Evolutionary conservation across 2,797 vertebrate species (phyloP), one percentile per base, ranked within the genome.

Genomic region (Triplophysa bombifrons): DNA sequence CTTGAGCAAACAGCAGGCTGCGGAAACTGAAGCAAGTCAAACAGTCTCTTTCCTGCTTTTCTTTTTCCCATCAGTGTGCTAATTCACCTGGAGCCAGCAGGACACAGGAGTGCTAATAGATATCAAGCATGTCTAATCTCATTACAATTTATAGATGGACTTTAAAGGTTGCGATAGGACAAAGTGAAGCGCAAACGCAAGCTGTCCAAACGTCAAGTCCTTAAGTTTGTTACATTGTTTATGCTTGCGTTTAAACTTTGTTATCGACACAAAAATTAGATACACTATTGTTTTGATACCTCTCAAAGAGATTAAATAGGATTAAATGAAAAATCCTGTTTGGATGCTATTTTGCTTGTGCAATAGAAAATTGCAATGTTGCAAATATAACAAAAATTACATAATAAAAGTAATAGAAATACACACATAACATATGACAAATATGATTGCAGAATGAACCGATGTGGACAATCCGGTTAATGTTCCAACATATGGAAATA

Each of bases 101-200:
- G 70, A 85, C 83, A 68, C 44, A 58, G 84, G 85, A 70, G 84
- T 78, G 83, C 87, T 88, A 86, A 88, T 84, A 89, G 86, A 90
- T 90, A 91, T 88, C 88, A 90, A 69, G 85, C 84, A 80, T 82
- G 78, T 41, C 25, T 90, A 92, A 93, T 92, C 91, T 91, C 85
- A 89, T 92, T 92, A 91, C 64, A 85, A 77, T 81, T 87, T 84
- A 89, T 91, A 90, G 86, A 86, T 85, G 87, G 84, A 86, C 86
- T 89, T 89, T 88, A 85, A 86, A 91, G 88, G 90, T 88, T 88
- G 85, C 85, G 83, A 84, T 79, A 85, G 87, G 86, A 88, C 78
- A 70, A 80, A 85, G 53, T 70, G 80, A 75, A 70, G 72, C 80
- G 44, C 16, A 22, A 9, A 12, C 22, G 82, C 64, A 66, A 76